These are phyloP conservation scores for Phaenicophaeus curvirostris DNA, from an alignment of 2,797 vertebrate species.

Conservation along the genomic window DNA sequence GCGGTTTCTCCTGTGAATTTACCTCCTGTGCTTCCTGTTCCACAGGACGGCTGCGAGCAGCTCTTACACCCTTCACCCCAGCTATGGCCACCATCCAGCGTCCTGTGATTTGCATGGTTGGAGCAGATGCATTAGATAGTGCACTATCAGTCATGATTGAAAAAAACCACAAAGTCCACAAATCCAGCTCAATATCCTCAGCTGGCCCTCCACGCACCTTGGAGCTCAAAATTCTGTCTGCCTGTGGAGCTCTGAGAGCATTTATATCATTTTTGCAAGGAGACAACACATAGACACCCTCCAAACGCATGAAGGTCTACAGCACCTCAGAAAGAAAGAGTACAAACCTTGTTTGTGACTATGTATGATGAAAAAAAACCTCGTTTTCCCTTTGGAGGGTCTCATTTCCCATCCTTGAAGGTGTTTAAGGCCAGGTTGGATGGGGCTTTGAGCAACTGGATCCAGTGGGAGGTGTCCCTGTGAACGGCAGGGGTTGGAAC, in stretches of 20 bases:
- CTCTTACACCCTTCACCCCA: background rate
- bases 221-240: background rate
- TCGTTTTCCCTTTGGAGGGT: background rate
- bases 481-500: too few relatives aligned
- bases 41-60: background rate
- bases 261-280: background rate
- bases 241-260: background rate
- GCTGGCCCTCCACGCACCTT: rapidly evolving
- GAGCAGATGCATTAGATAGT: background rate
- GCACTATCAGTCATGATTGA: background rate
- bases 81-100: background rate
- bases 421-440: too few relatives aligned
- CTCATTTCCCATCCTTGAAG: too few relatives aligned
- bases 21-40: background rate
- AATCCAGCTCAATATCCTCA: background rate
- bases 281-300: rapidly evolving
- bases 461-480: too few relatives aligned
- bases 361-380: background rate
- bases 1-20: background rate
- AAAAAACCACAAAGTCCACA: background rate
- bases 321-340: background rate
- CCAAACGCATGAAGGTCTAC: rapidly evolving
- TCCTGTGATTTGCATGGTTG: background rate
- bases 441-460: too few relatives aligned
- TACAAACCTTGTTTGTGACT: rapidly evolving